phyloP scores from a whole-genome alignment of 2,888 invertebrate species.

The Napeogenes sylphis region DNA sequence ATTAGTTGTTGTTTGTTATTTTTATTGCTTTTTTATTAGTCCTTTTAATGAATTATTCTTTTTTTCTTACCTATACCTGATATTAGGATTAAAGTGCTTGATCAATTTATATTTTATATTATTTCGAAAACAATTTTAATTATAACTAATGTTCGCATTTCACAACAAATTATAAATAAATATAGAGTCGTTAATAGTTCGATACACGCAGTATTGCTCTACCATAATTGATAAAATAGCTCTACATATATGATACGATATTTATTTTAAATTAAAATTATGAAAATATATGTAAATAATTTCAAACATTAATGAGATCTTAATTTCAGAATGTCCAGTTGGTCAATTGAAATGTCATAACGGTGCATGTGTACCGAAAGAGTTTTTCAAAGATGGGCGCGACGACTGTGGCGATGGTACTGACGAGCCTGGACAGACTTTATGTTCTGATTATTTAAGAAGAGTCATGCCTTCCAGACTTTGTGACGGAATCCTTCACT shows the following conservation, averaged over 20 bases:
- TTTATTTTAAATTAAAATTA: too few species aligned
- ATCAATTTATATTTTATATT: too few species aligned
- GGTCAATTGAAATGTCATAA: slow-evolving; percentile 82
- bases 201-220: too few species aligned
- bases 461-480: slow-evolving; percentile 82
- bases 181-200: too few species aligned
- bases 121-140: too few species aligned
- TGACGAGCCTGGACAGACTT: slow-evolving; percentile 81
- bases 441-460: slow-evolving; percentile 81
- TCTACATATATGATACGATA: too few species aligned
- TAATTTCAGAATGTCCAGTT: slow-evolving; percentile 77
- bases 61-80: too few species aligned
- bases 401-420: slow-evolving; percentile 84
- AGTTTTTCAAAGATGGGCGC: slow-evolving; percentile 81
- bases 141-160: not conserved
- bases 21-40: too few species aligned
- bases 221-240: too few species aligned
- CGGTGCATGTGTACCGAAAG: slow-evolving; percentile 82
- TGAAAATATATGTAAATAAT: too few species aligned
- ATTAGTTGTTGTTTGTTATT: not conserved
- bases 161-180: not conserved
- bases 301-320: not conserved
- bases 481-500: slow-evolving; percentile 87
- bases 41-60: too few species aligned
- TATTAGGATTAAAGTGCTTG: too few species aligned